These are phyloP conservation scores for Blennius ocellaris DNA, from an alignment of 2,113 vertebrate species.

Conservation along the genomic window DNA sequence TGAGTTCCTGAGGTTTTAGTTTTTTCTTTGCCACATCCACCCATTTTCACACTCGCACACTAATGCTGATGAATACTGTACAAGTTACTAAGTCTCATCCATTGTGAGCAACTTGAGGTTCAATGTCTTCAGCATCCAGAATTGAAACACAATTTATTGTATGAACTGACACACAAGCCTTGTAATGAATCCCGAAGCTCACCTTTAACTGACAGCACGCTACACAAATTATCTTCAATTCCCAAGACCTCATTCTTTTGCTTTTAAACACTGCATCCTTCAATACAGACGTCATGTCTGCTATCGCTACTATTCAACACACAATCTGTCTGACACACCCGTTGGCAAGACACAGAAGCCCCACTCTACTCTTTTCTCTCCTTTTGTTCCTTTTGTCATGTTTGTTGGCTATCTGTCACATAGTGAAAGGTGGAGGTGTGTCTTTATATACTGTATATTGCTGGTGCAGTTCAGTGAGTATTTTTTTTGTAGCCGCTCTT, in stretches of 20 bases:
- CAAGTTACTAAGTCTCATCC: too few relatives aligned
- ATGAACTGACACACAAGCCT: too few relatives aligned
- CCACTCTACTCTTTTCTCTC: conserved; percentile 57
- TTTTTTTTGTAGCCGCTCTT: not conserved
- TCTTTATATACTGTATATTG: conserved; percentile 25
- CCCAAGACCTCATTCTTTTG: conserved; percentile 6
- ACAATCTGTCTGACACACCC: conserved; percentile 39
- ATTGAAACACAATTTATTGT: too few relatives aligned
- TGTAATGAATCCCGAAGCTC: too few relatives aligned
- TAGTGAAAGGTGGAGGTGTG: conserved; percentile 40
- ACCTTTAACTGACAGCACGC: too few relatives aligned
- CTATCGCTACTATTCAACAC: conserved; percentile 26
- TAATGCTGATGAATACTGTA: too few relatives aligned
- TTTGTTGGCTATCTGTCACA: conserved; percentile 52
- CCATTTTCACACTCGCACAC: too few relatives aligned
- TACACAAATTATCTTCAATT: not conserved
- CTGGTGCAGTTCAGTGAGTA: conserved; percentile 23
- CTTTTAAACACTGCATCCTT: conserved; percentile 6
- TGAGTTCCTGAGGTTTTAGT: too few relatives aligned
- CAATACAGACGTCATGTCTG: conserved; percentile 17
- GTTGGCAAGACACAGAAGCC: conserved; percentile 50
- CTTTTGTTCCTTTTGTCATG: conserved; percentile 34
- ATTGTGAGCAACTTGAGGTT: too few relatives aligned
- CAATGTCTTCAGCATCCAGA: too few relatives aligned
- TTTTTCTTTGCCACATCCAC: too few relatives aligned